Base-by-base conservation (phyloP, 1,140 invertebrate genomes). In the Diabrotica virgifera region DNA sequence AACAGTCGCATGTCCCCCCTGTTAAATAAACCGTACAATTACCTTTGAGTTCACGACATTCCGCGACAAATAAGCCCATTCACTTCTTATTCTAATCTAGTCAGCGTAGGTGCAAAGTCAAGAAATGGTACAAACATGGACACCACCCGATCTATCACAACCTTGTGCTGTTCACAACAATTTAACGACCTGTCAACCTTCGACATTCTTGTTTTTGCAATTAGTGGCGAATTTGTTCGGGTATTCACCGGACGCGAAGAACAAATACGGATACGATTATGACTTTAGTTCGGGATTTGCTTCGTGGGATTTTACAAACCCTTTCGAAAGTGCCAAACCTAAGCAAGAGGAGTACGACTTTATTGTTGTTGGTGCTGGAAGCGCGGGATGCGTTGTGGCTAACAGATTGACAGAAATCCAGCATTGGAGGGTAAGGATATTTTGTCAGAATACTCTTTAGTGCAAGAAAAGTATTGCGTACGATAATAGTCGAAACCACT, bases 341-440 rank as follows among this genome's bases (percentile, higher is more conserved):
- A 60, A 69, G 10, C 40, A 65, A 9, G 56, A 71, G 65, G 75
- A 82, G 40, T 84, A 78, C 65, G 82, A 84, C 70, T 85, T 84
- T 68, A 81, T 85, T 59, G 73, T 85, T 4, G 81, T 89, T 56
- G 88, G 87, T 9, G 87, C 84, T 13, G 87, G 88, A 65, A 86
- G 86, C 38, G 86, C 87, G 5, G 88, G 88, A 38, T 85, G 84
- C 72, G 87, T 89, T 36, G 64, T 90, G 36, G 87, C 87, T 4
- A 87, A 84, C 71, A 75, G 88, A 51, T 74, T 90, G 35, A 80
- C 81, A 38, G 85, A 86, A 72, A 73, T 82, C 35, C 63, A 71
- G n/a, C 53, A 82, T 36, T 83, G 83, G 80, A 82, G 72, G 70
- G 83, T 84, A 64, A 71, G 78, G 68, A 6, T 24, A 24, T 24